Base-by-base conservation (phyloP, 2,888 invertebrate genomes). In the Ophion ventricosus region DNA sequence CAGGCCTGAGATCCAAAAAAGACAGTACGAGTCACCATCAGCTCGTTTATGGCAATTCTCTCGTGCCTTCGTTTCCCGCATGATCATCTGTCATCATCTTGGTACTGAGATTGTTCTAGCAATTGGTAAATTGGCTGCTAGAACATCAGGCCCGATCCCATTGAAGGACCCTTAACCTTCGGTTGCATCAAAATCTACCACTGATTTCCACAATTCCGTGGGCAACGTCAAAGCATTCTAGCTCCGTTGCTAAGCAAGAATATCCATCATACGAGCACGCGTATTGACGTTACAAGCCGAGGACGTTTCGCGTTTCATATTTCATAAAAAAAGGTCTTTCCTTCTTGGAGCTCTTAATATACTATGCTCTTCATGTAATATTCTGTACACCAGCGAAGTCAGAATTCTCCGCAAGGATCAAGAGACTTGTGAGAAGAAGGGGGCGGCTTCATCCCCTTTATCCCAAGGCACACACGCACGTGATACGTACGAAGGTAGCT, bases 381-480 rank as follows among this genome's bases (percentile, higher is more conserved):
- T 40, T 57, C 66, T 25, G 70, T 25, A 5, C 8, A 72, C 56
- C 59, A 25, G 35, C 20, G 40, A 66, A 84, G 69, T 77, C 74
- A 67, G 63, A 43, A 78, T 69, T 81, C 76, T 73, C 56, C 82
- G 20, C n/a, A 64, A 82, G 69, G 75, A 80, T 73, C 73, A 75
- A 76, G 79, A 80, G 56, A 59, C 76, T 70, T 43, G 74, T 64
- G 56, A 35, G 61, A 49, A 63, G 49, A 64, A 74, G 75, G 59
- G 66, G 66, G 70, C 56, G 63, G 70, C 25, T 82, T 76, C 64
- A 80, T 84, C 73, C 75, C 75, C 75, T 82, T 72, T 59, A 74
- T 73, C 59, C 63, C 25, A 43, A 2, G 20, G 57, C 26, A 35
- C 29, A 70, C 40, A 57, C 17, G 26, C 43, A 75, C 64, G 61